Conservation (phyloP, 2,888 invertebrate species). For the Peribatodes rhomboidaria region DNA sequence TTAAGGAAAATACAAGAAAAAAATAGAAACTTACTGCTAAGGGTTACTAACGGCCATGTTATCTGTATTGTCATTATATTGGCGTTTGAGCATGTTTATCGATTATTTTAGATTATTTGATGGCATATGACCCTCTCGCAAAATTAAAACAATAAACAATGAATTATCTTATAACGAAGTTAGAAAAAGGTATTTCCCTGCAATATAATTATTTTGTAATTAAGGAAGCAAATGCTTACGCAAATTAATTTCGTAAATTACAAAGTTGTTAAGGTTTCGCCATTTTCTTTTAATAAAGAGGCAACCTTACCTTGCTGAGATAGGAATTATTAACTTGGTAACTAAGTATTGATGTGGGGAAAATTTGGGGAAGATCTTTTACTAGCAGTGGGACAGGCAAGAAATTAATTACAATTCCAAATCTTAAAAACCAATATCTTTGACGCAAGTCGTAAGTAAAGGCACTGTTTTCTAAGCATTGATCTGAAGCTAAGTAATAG, state of each 20-base stretch:
- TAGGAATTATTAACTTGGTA: too few species aligned
- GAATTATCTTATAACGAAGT: not conserved
- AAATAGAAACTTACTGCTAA: not conserved
- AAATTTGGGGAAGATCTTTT: too few species aligned
- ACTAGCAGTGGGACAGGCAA: too few species aligned
- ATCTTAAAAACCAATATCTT: too few species aligned
- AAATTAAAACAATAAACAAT: not conserved
- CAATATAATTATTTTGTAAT: not conserved
- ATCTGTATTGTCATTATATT: too few species aligned
- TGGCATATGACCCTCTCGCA: too few species aligned
- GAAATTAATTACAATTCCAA: not conserved
- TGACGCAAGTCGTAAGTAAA: conserved; percentile 11
- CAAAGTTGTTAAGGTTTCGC: not conserved
- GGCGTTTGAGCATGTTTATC: too few species aligned
- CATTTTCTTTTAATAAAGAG: not conserved
- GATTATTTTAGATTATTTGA: too few species aligned
- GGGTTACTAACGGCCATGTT: too few species aligned
- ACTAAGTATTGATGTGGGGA: too few species aligned
- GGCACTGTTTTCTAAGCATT: not conserved
- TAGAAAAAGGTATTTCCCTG: not conserved
- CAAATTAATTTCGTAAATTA: conserved; percentile 7
- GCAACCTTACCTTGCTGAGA: too few species aligned
- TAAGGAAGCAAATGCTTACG: not conserved
- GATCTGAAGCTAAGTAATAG: not conserved
- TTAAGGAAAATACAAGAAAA: conserved; percentile 4